Evolutionary conservation across 2,888 invertebrate species (phyloP).

Genomic region (Trisateles emortualis): DNA sequence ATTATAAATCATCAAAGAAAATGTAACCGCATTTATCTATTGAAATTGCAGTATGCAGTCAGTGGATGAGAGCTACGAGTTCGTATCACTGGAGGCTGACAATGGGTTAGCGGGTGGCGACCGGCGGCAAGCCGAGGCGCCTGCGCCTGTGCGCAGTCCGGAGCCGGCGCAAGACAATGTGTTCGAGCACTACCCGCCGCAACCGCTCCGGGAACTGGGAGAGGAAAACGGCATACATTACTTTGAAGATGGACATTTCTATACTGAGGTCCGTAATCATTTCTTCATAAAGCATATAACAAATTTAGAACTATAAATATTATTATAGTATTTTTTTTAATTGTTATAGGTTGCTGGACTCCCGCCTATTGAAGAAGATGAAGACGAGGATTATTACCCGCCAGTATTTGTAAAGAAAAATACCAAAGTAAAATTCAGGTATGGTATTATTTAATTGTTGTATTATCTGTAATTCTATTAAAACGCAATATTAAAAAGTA

Average conservation of each 20-base stretch:
- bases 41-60: slow-evolving; percentile 76
- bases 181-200: slow-evolving; percentile 88
- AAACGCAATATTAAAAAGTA: too few species aligned
- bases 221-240: slow-evolving; percentile 96
- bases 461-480: too few species aligned
- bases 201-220: slow-evolving; percentile 89
- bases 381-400: slow-evolving; percentile 91
- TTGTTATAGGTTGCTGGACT: slow-evolving; percentile 88
- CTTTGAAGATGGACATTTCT: slow-evolving; percentile 97
- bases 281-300: too few species aligned
- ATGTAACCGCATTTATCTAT: too few species aligned
- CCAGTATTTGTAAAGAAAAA: slow-evolving; percentile 91
- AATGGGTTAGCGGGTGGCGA: slow-evolving; percentile 67
- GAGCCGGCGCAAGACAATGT: slow-evolving; percentile 58
- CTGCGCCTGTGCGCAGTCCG: slow-evolving; percentile 13
- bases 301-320: too few species aligned
- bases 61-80: slow-evolving; percentile 85
- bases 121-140: slow-evolving; percentile 56
- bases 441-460: slow-evolving; percentile 7
- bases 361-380: slow-evolving; percentile 91
- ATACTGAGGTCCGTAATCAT: slow-evolving; percentile 91
- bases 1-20: too few species aligned
- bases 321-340: too few species aligned
- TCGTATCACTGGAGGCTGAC: slow-evolving; percentile 78
- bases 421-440: slow-evolving; percentile 91